These are phyloP conservation scores for Notamacropus eugenii DNA, from an alignment of 2,797 vertebrate species.

Conservation along the genomic window DNA sequence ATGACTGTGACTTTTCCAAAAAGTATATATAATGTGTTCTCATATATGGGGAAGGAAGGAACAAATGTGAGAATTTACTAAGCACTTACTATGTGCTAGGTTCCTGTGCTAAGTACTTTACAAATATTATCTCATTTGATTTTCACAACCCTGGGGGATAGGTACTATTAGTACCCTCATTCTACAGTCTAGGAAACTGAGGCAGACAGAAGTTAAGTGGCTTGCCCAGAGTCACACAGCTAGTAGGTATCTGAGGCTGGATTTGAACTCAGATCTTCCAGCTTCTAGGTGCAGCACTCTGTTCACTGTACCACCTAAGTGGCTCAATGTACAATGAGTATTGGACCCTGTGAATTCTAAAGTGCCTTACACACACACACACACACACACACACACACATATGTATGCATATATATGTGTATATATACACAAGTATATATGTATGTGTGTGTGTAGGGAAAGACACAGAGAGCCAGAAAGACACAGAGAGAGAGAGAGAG, in stretches of 20 bases:
- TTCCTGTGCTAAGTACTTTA: too few species aligned
- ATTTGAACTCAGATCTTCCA: not conserved
- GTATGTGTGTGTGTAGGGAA: too few species aligned
- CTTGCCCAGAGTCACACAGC: not conserved
- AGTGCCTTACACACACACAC: too few species aligned
- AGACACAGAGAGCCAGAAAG: too few species aligned
- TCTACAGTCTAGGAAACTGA: not conserved
- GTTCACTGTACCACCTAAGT: too few species aligned
- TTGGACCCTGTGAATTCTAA: too few species aligned
- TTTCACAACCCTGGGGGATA: not conserved
- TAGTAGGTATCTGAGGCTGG: not conserved
- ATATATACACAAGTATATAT: too few species aligned
- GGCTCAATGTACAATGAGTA: too few species aligned
- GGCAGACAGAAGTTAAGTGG: not conserved
- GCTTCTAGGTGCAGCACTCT: not conserved
- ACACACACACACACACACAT: too few species aligned
- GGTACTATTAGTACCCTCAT: not conserved
- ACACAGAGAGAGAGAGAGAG: too few species aligned
- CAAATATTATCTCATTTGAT: not conserved
- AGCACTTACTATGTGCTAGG: not conserved
- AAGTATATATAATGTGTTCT: not conserved
- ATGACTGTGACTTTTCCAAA: slow-evolving; percentile 10
- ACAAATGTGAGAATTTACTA: not conserved
- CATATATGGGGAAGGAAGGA: not conserved
- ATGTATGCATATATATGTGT: too few species aligned